Evolutionary conservation across 1,140 invertebrate genomes (phyloP).

Genomic region (Grapholita molesta): DNA sequence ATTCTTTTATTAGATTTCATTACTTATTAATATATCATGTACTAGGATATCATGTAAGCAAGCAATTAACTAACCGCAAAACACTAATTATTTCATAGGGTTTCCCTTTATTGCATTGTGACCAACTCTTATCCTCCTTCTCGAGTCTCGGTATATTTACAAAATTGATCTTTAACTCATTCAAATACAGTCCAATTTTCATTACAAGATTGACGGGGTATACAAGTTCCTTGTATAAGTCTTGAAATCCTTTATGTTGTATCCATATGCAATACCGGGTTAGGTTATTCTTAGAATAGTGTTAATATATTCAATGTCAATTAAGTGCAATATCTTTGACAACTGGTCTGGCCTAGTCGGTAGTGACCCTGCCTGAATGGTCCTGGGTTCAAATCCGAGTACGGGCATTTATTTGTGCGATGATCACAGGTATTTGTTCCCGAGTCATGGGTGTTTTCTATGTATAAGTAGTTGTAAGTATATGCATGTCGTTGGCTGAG

Average conservation of each 20-base stretch:
- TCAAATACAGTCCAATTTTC: background rate
- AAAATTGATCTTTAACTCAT: background rate
- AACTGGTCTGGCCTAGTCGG: too few species aligned
- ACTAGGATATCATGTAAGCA: background rate
- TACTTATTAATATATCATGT: too few species aligned
- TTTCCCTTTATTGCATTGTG: background rate
- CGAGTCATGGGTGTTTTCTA: too few species aligned
- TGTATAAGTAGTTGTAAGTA: too few species aligned
- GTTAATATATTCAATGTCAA: background rate
- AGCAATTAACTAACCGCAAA: background rate
- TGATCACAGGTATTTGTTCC: too few species aligned
- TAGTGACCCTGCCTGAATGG: too few species aligned
- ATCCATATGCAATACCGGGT: background rate
- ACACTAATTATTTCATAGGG: constrained; percentile 2
- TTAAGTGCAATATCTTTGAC: too few species aligned
- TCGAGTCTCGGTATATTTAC: background rate
- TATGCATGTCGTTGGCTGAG: too few species aligned
- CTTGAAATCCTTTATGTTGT: background rate
- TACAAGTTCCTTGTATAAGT: background rate
- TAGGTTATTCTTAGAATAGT: background rate
- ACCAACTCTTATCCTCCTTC: background rate
- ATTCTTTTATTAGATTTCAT: too few species aligned
- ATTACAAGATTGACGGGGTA: background rate
- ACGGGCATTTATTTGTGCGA: too few species aligned
- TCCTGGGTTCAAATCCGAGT: too few species aligned